Evolutionary conservation across 92 coral and sea anemone species (phyloP).

Genomic region (Epizoanthus fatuus): DNA sequence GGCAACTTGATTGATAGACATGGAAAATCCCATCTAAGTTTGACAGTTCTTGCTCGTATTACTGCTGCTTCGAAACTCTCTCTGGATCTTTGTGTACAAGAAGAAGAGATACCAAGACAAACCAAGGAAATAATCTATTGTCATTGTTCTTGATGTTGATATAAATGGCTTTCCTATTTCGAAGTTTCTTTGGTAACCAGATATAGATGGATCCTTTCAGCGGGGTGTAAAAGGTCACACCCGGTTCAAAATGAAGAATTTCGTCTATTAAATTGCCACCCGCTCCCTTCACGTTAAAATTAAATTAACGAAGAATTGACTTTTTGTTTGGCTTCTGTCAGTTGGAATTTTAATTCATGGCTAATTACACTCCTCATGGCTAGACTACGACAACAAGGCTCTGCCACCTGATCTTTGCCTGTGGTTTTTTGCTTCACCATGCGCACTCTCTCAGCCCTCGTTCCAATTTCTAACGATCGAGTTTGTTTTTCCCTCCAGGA

Average conservation of each 20-base stretch:
- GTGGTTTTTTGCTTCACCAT: conserved; percentile 48
- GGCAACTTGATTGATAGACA: conserved; percentile 20
- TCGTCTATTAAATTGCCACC: too few relatives aligned
- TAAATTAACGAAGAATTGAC: conserved; percentile 6
- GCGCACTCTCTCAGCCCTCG: conserved; percentile 5
- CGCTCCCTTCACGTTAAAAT: conserved; percentile 20
- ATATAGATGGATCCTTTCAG: conserved; percentile 56
- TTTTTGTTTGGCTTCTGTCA: conserved; percentile 35
- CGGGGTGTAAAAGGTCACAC: conserved; percentile 45
- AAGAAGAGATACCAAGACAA: conserved; percentile 45
- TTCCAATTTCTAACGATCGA: conserved; percentile 13
- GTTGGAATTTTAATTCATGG: conserved; percentile 31
- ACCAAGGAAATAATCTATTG: conserved; percentile 57
- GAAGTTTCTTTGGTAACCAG: conserved; percentile 42
- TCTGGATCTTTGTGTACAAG: conserved; percentile 32
- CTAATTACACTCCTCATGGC: conserved; percentile 4
- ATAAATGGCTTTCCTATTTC: conserved; percentile 47
- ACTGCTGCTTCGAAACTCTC: conserved; percentile 20
- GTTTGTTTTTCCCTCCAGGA: conserved; percentile 35
- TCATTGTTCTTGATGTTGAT: conserved; percentile 54
- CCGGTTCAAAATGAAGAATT: too few relatives aligned
- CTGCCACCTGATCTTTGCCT: conserved; percentile 27
- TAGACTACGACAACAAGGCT: conserved; percentile 58
- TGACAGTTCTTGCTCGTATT: conserved; percentile 35
- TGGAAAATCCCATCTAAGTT: conserved; percentile 43